Evolutionary conservation across 2,797 vertebrate genomes (phyloP).

Genomic region (Phrynocephalus guinanensis): DNA sequence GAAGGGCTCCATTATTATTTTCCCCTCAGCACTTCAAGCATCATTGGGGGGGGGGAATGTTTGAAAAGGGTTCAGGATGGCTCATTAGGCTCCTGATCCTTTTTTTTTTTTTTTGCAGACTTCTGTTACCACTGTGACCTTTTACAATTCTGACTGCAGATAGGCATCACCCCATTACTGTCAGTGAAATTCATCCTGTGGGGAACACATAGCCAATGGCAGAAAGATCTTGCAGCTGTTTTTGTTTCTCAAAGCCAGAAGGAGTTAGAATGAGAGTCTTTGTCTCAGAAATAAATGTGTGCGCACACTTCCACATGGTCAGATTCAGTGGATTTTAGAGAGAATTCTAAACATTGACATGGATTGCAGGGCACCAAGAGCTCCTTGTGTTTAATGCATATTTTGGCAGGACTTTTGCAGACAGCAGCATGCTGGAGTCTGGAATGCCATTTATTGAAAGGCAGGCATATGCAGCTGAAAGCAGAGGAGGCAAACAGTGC

Average conservation of each 20-base stretch:
- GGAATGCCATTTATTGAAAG: conserved; percentile 36
- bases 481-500: conserved; percentile 9
- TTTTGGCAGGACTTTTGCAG: conserved; percentile 42
- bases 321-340: conserved; percentile 35
- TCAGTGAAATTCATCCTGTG: conserved; percentile 56
- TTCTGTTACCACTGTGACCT: conserved; percentile 64
- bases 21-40: conserved; percentile 51
- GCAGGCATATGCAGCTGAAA: conserved; percentile 3
- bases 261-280: conserved; percentile 36
- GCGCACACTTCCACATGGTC: conserved; percentile 5
- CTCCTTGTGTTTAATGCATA: conserved; percentile 32
- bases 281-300: conserved; percentile 38
- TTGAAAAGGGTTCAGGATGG: conserved; percentile 59
- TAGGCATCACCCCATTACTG: conserved; percentile 34
- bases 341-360: conserved; percentile 45
- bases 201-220: conserved; percentile 50
- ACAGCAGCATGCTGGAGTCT: conserved; percentile 46
- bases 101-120: conserved; percentile 54
- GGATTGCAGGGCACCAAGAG: conserved; percentile 46
- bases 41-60: conserved; percentile 58
- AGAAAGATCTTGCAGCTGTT: conserved; percentile 52
- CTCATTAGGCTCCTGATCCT: conserved; percentile 64
- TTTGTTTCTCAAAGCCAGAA: conserved; percentile 53
- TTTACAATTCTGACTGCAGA: conserved; percentile 59
- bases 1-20: conserved; percentile 25